These are phyloP conservation scores for Muscina levida DNA, from an alignment of 2,888 invertebrate species.

Conservation along the genomic window DNA sequence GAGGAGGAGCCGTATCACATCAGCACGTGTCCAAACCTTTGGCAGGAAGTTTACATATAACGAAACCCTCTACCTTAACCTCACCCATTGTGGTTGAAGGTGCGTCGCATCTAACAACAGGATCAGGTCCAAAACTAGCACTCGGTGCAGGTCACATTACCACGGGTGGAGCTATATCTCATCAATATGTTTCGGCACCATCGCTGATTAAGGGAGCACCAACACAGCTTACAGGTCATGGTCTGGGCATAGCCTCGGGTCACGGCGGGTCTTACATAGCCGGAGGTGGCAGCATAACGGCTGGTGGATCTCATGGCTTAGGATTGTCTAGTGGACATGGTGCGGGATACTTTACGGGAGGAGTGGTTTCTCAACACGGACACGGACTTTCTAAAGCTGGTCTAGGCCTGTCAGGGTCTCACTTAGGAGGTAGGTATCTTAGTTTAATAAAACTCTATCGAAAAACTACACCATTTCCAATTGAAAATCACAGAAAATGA, in stretches of 20 bases:
- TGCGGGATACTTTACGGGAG: not conserved
- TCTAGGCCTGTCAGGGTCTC: constrained; percentile 6
- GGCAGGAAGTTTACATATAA: constrained; percentile 30
- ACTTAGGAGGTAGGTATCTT: constrained; percentile 8
- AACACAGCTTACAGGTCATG: constrained; percentile 36
- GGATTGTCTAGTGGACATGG: constrained; percentile 10
- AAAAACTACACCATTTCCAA: too few relatives aligned
- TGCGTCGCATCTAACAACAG: constrained; percentile 44
- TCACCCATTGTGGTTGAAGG: constrained; percentile 57
- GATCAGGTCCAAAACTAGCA: constrained; percentile 47
- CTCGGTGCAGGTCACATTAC: constrained; percentile 68
- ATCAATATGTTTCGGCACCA: constrained; percentile 63
- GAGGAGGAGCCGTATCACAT: constrained; percentile 69
- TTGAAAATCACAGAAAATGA: too few relatives aligned
- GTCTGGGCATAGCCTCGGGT: constrained; percentile 59
- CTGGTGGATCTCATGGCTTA: not conserved
- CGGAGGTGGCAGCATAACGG: too few relatives aligned
- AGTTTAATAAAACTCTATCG: too few relatives aligned
- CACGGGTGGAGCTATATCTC: constrained; percentile 65
- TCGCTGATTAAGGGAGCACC: constrained; percentile 45
- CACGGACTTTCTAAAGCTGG: constrained; percentile 59
- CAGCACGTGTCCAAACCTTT: too few relatives aligned
- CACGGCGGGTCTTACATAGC: constrained; percentile 51
- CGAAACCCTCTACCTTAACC: constrained; percentile 38
- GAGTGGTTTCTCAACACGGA: constrained; percentile 66